Base-by-base conservation (phyloP, 1,140 invertebrate species). In the Eupristina koningsbergeri region DNA sequence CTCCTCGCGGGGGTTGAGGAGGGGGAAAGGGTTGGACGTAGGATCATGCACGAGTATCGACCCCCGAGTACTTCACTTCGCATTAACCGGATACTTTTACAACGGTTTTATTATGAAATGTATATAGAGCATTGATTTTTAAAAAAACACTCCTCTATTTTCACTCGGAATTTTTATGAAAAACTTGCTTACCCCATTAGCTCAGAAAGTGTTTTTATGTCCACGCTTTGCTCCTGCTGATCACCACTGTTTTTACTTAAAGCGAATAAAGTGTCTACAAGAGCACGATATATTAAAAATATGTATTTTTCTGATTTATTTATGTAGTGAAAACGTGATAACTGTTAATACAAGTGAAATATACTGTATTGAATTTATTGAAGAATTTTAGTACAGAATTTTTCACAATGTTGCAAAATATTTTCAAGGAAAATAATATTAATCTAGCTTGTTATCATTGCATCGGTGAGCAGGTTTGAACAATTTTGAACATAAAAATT, bases 151-250 rank as follows among this genome's bases (percentile, higher is more conserved):
- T 17, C 0, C 15, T 67, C 13, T 8, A 67, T 67, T 36, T 67
- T 67, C 22, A 36, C 15, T 22, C 19, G 34, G 15, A 67, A 36
- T 36, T 67, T 67, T 67, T 36, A 36, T 34, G 17, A 67, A 67
- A 67, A 67, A 19, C 11, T 67, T 67, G 19, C 64, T 19, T 36
- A 36, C 34, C 29, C 17, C 8, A 19, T 2, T 22, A 67, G 34
- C 34, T 7, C 3, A 64, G 61, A 64, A 64, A 64, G 61, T 34
- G 34, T 64, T 64, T 64, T 64, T 64, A 64, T 64, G 61, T 64
- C 31, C 13, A 26, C 53, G 3, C 53, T 58, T 22, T 0, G 13
- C 53, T 58, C 22, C 53, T 26, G 53, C 53, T 58, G 53, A 26
- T 58, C 22, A 5, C 53, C 9, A 26, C 17, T 31, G 13, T 34